Base-by-base conservation (phyloP, 2,888 invertebrate species). In the Tipula lateralis region DNA sequence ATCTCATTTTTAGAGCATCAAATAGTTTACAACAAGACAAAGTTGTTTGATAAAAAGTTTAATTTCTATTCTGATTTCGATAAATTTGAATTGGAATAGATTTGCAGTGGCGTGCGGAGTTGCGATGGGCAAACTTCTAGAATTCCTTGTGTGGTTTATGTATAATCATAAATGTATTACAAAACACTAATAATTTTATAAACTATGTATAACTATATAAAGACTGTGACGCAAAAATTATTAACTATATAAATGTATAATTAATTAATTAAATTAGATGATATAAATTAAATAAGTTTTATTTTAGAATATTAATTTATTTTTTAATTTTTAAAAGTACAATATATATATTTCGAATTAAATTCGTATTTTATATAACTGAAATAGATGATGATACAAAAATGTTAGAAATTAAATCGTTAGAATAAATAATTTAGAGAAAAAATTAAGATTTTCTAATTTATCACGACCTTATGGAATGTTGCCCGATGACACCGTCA, bases 321-420 rank as follows among this genome's bases (percentile, higher is more conserved):
- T 66, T 66, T 66, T 9, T 66, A 24, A 66, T 66, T 66, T 44
- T 44, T 44, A 44, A 44, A 44, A 66, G 9, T 24, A 24, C 24
- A 66, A 24, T 44, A 4, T 1, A n/a, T 50, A 66, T 66, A 66
- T 66, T 66, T 7, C 66, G 66, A 66, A 66, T 66, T 66, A 66
- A 66, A 66, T 66, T 66, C 66, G 66, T 66, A 66, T 24, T 66
- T 66, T 66, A 66, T 66, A 66, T 66, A 66, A 66, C 12, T 66
- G 13, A 66, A 66, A 24, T 66, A 66, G 66, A 66, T 50, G 66
- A 66, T 66, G 24, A 66, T 66, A 66, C 66, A 66, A 66, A 19
- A 66, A 66, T 66, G 66, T 66, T 66, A 66, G 66, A 66, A 66
- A 66, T 66, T 50, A 50, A 44, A 66, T 24, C 66, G 66, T 66